Conservation (phyloP, 2,888 invertebrate genomes). For the Epicampocera succincta region DNA sequence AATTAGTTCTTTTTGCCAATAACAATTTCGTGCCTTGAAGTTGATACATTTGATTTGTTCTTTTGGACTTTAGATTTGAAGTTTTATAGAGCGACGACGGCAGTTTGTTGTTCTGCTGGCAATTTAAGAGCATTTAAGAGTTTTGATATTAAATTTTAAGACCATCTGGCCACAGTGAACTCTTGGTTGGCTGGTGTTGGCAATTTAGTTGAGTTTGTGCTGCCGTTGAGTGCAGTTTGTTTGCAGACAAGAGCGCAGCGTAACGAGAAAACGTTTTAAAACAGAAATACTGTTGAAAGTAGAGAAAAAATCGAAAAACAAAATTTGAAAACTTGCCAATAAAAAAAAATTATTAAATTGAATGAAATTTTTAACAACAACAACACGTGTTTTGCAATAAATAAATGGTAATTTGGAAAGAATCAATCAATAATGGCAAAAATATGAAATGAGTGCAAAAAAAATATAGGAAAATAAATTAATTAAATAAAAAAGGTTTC, state of each 20-base stretch:
- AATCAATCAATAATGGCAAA: not conserved
- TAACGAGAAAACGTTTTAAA: conserved; percentile 16
- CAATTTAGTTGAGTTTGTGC: conserved; percentile 54
- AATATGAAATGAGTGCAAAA: not conserved
- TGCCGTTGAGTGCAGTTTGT: conserved; percentile 50
- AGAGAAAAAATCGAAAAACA: conserved; percentile 6
- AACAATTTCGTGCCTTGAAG: not conserved
- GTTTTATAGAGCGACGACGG: not conserved
- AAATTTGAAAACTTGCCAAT: conserved; percentile 60
- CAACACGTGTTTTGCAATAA: conserved; percentile 17
- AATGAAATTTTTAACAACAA: conserved; percentile 23
- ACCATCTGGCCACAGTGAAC: not conserved
- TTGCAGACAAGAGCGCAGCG: conserved; percentile 42
- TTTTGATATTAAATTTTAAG: not conserved
- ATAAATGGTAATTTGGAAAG: conserved; percentile 46
- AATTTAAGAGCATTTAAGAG: conserved; percentile 40
- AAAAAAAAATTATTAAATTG: conserved; percentile 19
- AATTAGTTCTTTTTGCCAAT: not conserved
- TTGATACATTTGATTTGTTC: conserved; percentile 10
- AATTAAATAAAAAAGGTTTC: not conserved
- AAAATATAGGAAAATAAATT: conserved; percentile 20
- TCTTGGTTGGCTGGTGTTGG: conserved; percentile 26
- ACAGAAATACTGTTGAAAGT: conserved; percentile 56
- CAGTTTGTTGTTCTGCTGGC: not conserved
- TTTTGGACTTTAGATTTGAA: conserved; percentile 39